Conservation (phyloP, 2,888 invertebrate genomes). For the Heliconius aoede region DNA sequence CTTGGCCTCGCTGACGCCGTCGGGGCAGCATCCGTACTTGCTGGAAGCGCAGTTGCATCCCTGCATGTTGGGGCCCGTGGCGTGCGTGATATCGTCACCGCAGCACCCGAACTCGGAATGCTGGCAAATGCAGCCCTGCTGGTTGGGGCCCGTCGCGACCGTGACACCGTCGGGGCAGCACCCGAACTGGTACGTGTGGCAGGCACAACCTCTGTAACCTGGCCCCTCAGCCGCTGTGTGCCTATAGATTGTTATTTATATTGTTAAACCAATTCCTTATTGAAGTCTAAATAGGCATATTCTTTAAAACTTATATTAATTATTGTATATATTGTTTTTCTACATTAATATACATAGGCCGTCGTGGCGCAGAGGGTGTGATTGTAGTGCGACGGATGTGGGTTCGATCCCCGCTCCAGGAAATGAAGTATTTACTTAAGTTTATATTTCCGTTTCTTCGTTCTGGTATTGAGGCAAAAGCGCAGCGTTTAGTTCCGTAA, state of each 20-base stretch:
- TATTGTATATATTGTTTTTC: background rate
- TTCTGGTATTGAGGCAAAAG: too few relatives aligned
- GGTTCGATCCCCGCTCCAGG: too few relatives aligned
- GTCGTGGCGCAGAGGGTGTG: too few relatives aligned
- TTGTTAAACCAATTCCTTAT: background rate
- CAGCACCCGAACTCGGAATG: slow-evolving; percentile 92
- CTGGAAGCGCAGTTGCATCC: slow-evolving; percentile 93
- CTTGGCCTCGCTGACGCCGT: slow-evolving; percentile 89
- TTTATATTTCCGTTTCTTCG: too few relatives aligned
- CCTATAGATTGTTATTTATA: slow-evolving; percentile 52
- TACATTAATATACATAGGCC: too few relatives aligned
- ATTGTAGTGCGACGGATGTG: too few relatives aligned
- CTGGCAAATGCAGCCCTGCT: slow-evolving; percentile 89
- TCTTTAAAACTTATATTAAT: background rate
- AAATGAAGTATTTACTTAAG: too few relatives aligned
- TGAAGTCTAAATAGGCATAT: background rate
- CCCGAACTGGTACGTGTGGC: slow-evolving; percentile 93
- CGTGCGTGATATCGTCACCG: slow-evolving; percentile 91
- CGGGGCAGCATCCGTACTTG: slow-evolving; percentile 93
- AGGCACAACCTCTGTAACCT: slow-evolving; percentile 62
- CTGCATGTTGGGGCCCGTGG: slow-evolving; percentile 88
- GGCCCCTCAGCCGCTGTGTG: slow-evolving; percentile 86
- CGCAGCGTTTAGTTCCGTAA: too few relatives aligned
- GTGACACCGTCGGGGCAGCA: slow-evolving; percentile 94
- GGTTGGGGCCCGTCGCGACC: slow-evolving; percentile 86